Evolutionary conservation across 1,140 invertebrate species (phyloP).

Genomic region (Armadillidium nasatum): DNA sequence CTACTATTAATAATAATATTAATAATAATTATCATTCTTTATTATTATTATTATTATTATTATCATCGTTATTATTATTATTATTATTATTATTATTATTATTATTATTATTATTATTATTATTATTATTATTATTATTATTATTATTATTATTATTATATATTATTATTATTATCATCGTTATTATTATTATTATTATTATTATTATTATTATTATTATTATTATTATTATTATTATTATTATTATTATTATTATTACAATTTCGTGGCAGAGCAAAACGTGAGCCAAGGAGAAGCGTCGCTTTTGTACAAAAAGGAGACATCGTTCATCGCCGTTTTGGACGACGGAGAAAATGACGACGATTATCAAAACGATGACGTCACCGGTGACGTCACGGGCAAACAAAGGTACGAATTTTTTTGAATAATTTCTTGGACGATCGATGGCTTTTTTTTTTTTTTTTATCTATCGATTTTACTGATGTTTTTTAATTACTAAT

Average conservation of each 20-base stretch:
- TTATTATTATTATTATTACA: neutral
- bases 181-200: neutral
- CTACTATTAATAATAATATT: too few relatives aligned
- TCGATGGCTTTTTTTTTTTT: slow-evolving; percentile 1
- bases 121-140: neutral
- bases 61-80: too few relatives aligned
- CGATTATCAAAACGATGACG: neutral
- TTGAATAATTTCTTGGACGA: slow-evolving; percentile 3
- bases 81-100: too few relatives aligned
- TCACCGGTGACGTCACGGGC: neutral
- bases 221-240: neutral
- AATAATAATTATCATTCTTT: too few relatives aligned
- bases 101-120: too few relatives aligned
- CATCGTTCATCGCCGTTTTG: slow-evolving; percentile 70
- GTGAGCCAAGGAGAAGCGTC: slow-evolving; percentile 59
- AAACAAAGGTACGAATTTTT: slow-evolving; percentile 1
- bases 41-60: too few relatives aligned
- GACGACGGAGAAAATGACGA: slow-evolving; percentile 48
- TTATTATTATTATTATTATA: neutral
- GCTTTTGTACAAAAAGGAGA: slow-evolving; percentile 74
- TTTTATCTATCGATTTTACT: neutral
- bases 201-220: neutral
- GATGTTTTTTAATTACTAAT: neutral
- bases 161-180: neutral
- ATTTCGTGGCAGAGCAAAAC: slow-evolving; percentile 46